These are phyloP conservation scores for Bombus affinis DNA, from an alignment of 1,140 invertebrate genomes.

Conservation along the genomic window DNA sequence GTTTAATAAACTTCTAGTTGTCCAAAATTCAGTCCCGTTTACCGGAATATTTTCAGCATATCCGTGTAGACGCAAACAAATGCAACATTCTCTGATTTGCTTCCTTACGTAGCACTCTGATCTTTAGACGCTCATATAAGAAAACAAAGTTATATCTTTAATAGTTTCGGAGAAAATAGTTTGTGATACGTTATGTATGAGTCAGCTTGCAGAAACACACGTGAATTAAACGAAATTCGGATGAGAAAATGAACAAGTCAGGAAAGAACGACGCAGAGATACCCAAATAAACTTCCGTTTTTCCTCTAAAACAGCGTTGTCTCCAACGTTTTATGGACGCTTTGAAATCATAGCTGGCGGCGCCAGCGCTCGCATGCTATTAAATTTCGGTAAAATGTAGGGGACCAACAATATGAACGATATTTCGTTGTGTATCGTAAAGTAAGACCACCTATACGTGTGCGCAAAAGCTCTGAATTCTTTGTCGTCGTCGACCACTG, in stretches of 20 bases:
- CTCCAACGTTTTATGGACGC: neutral
- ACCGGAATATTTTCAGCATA: neutral
- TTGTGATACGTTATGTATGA: conserved; percentile 1
- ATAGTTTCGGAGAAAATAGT: conserved; percentile 20
- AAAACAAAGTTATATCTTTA: conserved; percentile 35
- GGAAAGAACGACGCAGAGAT: neutral
- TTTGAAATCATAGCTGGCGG: neutral
- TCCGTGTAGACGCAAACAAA: neutral
- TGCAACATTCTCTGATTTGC: conserved; percentile 4
- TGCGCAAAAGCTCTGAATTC: neutral
- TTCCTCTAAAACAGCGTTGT: neutral
- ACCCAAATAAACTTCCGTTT: neutral
- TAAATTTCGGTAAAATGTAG: conserved; percentile 7
- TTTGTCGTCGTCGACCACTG: neutral
- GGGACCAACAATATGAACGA: neutral
- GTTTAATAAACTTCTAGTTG: neutral
- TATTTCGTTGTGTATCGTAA: conserved; percentile 8
- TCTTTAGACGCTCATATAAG: neutral
- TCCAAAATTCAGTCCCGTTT: neutral
- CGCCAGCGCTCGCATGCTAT: neutral
- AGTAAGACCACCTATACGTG: neutral
- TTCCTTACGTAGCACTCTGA: neutral
- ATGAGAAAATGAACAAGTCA: neutral
- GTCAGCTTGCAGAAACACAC: neutral
- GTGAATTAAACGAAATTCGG: conserved; percentile 11